A percentile compares a stretch with the other conserved stretches of the same genome.
These are phyloP conservation scores for Scolopax bukidnonensis DNA, from an alignment of 2,797 vertebrate species.

Conservation along the genomic window DNA sequence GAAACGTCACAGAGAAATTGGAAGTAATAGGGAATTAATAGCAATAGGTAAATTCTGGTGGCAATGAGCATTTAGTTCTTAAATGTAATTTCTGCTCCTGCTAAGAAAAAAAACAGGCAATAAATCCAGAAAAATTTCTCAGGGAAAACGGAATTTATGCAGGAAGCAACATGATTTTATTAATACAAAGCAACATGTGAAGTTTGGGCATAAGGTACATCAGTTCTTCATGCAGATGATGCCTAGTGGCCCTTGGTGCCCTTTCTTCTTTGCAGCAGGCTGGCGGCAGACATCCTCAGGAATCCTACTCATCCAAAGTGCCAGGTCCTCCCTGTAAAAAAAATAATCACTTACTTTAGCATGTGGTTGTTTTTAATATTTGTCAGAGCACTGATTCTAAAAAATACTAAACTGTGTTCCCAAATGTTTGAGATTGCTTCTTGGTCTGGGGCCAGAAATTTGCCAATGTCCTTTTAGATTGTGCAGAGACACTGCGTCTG, in stretches of 20 bases:
- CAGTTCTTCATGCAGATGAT: not conserved
- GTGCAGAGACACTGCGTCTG: not conserved
- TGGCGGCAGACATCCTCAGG: not conserved
- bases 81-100: not conserved
- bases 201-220: not conserved
- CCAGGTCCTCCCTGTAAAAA: not conserved
- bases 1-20: constrained; percentile 25
- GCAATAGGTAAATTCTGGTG: not conserved
- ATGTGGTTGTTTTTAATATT: not conserved
- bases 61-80: not conserved
- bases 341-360: not conserved
- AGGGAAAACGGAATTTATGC: not conserved
- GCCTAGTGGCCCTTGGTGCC: not conserved
- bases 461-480: not conserved
- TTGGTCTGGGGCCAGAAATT: not conserved
- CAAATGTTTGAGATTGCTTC: not conserved
- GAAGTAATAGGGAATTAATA: not conserved
- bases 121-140: not conserved
- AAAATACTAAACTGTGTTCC: not conserved
- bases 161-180: not conserved
- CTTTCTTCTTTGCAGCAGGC: not conserved
- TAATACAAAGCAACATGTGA: not conserved
- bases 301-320: not conserved
- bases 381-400: constrained; percentile 15
- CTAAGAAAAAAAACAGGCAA: not conserved